A percentile compares a stretch with the other conserved stretches of the same genome.
Conservation (phyloP, 2,113 vertebrate species). For the Ovibos moschatus region DNA sequence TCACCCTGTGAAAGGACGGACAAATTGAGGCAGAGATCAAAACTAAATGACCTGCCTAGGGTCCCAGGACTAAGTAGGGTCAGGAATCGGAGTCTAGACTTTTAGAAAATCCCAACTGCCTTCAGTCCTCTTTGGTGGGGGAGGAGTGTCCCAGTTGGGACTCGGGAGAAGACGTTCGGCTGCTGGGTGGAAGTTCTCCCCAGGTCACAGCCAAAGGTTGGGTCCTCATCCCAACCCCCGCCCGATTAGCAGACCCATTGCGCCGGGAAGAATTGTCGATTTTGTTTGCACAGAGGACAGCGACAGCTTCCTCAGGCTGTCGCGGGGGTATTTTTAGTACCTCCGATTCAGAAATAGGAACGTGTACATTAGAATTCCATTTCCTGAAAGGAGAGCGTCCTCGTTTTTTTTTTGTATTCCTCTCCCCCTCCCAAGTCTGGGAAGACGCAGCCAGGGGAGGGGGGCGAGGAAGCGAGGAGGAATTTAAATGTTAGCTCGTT, state of each 20-base stretch:
- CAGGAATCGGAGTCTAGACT: background rate
- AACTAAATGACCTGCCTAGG: background rate
- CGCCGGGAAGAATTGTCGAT: slow-evolving; percentile 67
- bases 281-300: slow-evolving; percentile 75
- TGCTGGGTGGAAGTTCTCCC: background rate
- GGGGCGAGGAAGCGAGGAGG: slow-evolving; percentile 64
- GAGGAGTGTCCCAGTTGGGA: background rate
- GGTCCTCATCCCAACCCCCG: background rate
- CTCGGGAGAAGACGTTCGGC: background rate
- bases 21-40: background rate
- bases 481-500: slow-evolving; percentile 73
- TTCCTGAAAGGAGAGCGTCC: slow-evolving; percentile 78
- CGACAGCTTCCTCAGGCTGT: slow-evolving; percentile 78
- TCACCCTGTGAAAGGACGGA: background rate
- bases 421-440: slow-evolving; percentile 61
- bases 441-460: slow-evolving; percentile 64
- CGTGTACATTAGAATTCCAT: slow-evolving; percentile 78
- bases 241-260: slow-evolving; percentile 57
- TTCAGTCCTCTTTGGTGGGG: background rate
- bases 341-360: slow-evolving; percentile 79
- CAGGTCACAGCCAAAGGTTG: background rate
- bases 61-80: background rate
- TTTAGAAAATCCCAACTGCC: background rate
- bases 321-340: slow-evolving; percentile 75
- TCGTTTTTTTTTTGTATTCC: slow-evolving; percentile 64